Percentiles rank a stretch among this genome's conserved stretches.
Conservation (phyloP, 2,888 invertebrate genomes). For the Argyresthia goedartella region DNA sequence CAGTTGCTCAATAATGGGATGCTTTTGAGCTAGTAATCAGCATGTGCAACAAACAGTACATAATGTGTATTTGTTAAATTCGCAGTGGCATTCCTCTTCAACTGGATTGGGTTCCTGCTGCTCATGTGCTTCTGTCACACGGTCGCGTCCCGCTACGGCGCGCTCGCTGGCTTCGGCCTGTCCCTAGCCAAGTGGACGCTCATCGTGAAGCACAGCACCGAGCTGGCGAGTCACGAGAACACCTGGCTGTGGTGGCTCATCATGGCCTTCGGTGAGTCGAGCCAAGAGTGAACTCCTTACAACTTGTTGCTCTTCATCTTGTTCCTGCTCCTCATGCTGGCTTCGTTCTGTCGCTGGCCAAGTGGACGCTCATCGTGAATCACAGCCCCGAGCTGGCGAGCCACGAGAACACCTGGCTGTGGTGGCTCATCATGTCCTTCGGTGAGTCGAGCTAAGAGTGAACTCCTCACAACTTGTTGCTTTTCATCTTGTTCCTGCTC, state of each 20-base stretch:
- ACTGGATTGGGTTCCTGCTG: constrained; percentile 94
- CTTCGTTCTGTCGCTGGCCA: constrained; percentile 92
- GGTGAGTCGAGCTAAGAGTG: constrained; percentile 78
- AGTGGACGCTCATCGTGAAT: constrained; percentile 95
- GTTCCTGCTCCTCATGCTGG: too few relatives aligned
- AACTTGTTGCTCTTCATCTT: too few relatives aligned
- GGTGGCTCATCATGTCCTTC: constrained; percentile 94
- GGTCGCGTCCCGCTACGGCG: constrained; percentile 93
- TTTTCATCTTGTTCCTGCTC: too few relatives aligned
- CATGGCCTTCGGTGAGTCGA: constrained; percentile 89
- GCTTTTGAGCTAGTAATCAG: too few relatives aligned
- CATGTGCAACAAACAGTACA: too few relatives aligned
- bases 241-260: constrained; percentile 95
- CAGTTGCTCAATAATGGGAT: too few relatives aligned
- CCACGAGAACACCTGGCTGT: constrained; percentile 91
- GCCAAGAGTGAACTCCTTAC: background rate
- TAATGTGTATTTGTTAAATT: background rate
- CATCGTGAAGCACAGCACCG: constrained; percentile 92
- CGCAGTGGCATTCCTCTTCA: constrained; percentile 92
- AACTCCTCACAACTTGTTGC: too few relatives aligned
- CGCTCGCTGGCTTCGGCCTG: constrained; percentile 91
- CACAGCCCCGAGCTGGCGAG: constrained; percentile 90
- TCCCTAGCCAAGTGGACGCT: constrained; percentile 96
- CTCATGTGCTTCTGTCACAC: constrained; percentile 95
- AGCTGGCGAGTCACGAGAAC: constrained; percentile 88